Conservation (phyloP, 1,140 invertebrate species). For the Sycophila sp. region DNA sequence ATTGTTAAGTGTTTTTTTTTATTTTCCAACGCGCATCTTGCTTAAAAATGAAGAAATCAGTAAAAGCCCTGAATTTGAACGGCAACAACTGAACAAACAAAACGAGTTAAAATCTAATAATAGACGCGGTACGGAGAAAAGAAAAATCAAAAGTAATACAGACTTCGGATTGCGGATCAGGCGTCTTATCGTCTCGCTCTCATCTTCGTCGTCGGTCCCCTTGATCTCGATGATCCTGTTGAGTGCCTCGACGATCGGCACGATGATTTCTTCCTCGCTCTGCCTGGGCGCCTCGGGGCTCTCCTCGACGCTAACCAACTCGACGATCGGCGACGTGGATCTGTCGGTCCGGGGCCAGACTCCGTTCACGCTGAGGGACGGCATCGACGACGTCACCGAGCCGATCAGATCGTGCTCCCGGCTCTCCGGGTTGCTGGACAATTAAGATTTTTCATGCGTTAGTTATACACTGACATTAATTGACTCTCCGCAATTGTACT, state of each 20-base stretch:
- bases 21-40: too few species aligned
- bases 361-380: neutral
- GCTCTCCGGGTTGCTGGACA: neutral
- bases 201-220: neutral
- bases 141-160: neutral
- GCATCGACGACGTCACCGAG: neutral
- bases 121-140: neutral
- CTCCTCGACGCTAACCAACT: neutral
- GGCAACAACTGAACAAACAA: too few species aligned
- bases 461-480: too few species aligned
- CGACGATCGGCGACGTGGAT: neutral
- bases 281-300: neutral
- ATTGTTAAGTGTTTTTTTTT: too few species aligned
- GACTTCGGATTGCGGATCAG: neutral
- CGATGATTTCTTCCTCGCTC: conserved; percentile 30
- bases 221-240: conserved; percentile 36
- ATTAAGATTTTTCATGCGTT: neutral
- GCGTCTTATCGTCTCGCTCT: neutral
- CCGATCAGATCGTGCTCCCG: neutral
- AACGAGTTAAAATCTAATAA: too few species aligned
- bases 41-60: neutral
- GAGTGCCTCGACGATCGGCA: conserved; percentile 37
- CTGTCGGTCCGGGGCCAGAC: neutral
- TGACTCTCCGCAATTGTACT: too few species aligned
- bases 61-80: too few species aligned